Evolutionary conservation across 2,888 invertebrate species (phyloP).

Genomic region (Fragum fragum): DNA sequence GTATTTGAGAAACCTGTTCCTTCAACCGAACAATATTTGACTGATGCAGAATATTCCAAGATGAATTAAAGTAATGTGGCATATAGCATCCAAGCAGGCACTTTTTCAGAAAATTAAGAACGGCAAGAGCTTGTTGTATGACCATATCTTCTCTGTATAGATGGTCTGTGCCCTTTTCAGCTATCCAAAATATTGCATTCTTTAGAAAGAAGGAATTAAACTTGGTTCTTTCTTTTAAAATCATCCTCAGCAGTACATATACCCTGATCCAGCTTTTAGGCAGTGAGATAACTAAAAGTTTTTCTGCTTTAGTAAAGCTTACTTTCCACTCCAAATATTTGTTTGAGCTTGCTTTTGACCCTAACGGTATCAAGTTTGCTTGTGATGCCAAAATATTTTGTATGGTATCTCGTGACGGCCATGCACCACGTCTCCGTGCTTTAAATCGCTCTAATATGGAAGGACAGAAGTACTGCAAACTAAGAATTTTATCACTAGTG

Average conservation of each 20-base stretch:
- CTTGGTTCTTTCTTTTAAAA: neutral
- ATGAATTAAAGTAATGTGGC: conserved; percentile 19
- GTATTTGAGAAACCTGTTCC: no score
- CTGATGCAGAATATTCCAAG: neutral
- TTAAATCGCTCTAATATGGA: neutral
- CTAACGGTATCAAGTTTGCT: neutral
- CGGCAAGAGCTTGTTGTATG: neutral
- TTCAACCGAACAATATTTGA: neutral
- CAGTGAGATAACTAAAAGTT: neutral
- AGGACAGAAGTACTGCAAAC: conserved; percentile 10
- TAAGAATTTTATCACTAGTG: neutral
- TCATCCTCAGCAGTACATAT: conserved; percentile 6
- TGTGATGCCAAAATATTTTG: neutral
- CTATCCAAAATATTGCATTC: conserved; percentile 14
- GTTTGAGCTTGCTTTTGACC: neutral
- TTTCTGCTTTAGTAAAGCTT: conserved; percentile 12
- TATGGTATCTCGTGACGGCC: neutral
- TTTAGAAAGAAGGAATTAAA: neutral
- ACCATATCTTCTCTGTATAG: neutral
- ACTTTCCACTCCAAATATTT: conserved; percentile 3
- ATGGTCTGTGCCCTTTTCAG: neutral
- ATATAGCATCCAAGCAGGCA: neutral
- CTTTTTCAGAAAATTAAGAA: neutral
- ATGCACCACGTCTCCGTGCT: neutral
- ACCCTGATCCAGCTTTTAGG: neutral